Evolutionary conservation across 1,140 invertebrate genomes (phyloP).

Genomic region (Pristionchus pacificus): DNA sequence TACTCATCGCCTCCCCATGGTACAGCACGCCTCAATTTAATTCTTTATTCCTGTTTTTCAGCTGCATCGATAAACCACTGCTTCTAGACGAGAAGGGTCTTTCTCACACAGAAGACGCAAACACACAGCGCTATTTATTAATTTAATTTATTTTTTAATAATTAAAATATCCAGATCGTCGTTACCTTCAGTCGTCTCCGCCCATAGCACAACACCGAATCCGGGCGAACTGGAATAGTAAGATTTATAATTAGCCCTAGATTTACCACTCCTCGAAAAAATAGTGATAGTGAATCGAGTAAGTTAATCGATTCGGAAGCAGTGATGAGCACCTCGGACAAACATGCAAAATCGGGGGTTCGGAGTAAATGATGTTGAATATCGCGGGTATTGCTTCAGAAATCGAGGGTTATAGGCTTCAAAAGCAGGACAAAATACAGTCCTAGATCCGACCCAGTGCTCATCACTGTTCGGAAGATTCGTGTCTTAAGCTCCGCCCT

Average conservation of each 20-base stretch:
- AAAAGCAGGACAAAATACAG: neutral
- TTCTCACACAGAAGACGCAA: too few relatives aligned
- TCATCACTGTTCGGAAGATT: neutral
- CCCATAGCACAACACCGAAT: constrained; percentile 82
- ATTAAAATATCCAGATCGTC: too few relatives aligned
- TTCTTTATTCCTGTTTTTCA: too few relatives aligned
- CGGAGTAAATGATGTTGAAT: too few relatives aligned
- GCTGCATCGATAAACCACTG: too few relatives aligned
- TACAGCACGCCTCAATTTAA: constrained; percentile 74
- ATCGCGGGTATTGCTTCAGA: neutral
- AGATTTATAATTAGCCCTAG: constrained; percentile 10
- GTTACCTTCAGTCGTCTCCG: constrained; percentile 88
- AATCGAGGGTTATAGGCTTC: too few relatives aligned
- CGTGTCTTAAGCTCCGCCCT: neutral
- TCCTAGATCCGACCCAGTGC: too few relatives aligned
- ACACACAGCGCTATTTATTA: too few relatives aligned
- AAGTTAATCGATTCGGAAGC: neutral
- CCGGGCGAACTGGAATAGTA: constrained; percentile 64
- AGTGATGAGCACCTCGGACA: neutral
- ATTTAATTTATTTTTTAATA: too few relatives aligned
- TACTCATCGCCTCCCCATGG: constrained; percentile 63
- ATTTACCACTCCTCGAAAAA: neutral
- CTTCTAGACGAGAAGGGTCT: too few relatives aligned
- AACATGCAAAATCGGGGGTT: neutral
- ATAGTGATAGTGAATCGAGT: neutral